Conservation (phyloP, 2,888 invertebrate genomes). For the Hyposoter dolosus region DNA sequence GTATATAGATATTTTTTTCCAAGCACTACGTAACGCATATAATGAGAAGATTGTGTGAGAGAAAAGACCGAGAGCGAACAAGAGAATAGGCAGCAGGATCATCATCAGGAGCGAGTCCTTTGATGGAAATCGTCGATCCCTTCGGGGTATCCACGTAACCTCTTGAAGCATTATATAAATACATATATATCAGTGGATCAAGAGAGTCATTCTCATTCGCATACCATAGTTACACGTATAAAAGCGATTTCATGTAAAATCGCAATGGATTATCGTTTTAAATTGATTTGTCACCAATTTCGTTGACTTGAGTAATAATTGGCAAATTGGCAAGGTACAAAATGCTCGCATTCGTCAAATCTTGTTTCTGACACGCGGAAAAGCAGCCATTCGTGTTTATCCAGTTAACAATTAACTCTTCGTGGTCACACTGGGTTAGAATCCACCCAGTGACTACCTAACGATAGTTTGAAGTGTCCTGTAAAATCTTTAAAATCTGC, state of each 20-base stretch:
- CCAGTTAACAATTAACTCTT: neutral
- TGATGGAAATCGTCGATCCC: constrained; percentile 79
- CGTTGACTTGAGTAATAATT: neutral
- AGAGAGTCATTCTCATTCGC: constrained; percentile 46
- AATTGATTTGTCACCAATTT: neutral
- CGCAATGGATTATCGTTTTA: neutral
- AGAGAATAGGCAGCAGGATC: constrained; percentile 44
- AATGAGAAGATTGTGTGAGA: constrained; percentile 45
- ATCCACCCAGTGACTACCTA: no score
- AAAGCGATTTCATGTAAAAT: constrained; percentile 47
- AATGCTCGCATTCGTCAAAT: neutral
- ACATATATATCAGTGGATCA: constrained; percentile 16
- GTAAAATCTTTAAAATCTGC: no score
- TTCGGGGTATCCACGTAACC: constrained; percentile 64
- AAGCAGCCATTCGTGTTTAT: neutral
- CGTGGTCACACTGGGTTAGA: no score
- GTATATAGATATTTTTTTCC: constrained; percentile 24
- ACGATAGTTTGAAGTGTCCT: no score
- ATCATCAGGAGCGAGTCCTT: constrained; percentile 70
- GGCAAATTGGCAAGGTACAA: neutral
- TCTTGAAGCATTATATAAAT: constrained; percentile 38
- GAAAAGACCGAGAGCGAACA: constrained; percentile 26
- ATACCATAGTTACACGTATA: constrained; percentile 33
- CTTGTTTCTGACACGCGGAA: neutral
- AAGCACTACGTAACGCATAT: constrained; percentile 48